Base-by-base conservation (phyloP, 2,888 invertebrate genomes). In the Smittia sp. region DNA sequence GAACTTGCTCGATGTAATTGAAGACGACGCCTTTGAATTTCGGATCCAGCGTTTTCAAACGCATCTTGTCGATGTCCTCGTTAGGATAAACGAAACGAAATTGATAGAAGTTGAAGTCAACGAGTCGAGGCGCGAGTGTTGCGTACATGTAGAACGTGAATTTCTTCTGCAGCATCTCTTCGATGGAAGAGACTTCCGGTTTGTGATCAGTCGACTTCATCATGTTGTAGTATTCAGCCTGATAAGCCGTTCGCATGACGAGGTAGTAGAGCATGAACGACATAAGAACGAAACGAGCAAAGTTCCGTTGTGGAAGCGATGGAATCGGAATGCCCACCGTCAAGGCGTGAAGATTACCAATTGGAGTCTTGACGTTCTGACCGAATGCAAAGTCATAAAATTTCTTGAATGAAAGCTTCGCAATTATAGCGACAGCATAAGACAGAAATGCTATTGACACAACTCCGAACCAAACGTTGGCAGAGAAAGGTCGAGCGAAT, bases 161-260 rank as follows among this genome's bases (percentile, higher is more conserved):
- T 1, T 22, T 20, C 22, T 38, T 15, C 4, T 38, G 27, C 2
- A 62, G 6, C 22, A 62, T 62, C 58, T 72, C 72, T 18, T 20
- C 24, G 13, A 72, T 58, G 32, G 72, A 22, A 13, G 38, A 7
- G 1, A 32, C 20, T n/a, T 18, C n/a, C n/a, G 58, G 72, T n/a
- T 58, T 62, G 0, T n/a, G 4, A n/a, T 32, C 20, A 13, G 22
- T 72, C 1, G 72, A 72, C 7, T 54, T 62, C n/a, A 72, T n/a
- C 6, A 13, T 24, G 1, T 72, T 32, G 18, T 54, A 72, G 4
- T 54, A 11, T 18, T 20, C 72, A 20, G 58, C 72, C 62, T 72
- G 58, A 72, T 72, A 72, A 38, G 39, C n/a, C 11, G 58, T 32
- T 13, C 72, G 32, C n/a, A 72, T 4, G n/a, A 72, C 27, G 7